Conservation (phyloP, 2,888 invertebrate genomes). For the Cantharis lateralis region DNA sequence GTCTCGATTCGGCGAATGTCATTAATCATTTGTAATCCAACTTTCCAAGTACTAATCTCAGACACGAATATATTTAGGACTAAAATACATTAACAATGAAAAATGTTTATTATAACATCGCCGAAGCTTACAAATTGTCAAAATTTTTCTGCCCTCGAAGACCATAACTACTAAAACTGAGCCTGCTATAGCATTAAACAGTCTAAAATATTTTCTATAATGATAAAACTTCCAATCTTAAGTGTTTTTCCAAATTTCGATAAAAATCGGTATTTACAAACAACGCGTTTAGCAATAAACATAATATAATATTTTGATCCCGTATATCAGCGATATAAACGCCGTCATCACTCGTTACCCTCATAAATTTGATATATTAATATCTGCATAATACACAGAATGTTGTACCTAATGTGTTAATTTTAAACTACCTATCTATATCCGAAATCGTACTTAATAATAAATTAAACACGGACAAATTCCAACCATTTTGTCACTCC, state of each 20-base stretch:
- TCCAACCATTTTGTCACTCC: background rate
- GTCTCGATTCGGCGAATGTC: background rate
- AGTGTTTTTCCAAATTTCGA: background rate
- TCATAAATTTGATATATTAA: background rate
- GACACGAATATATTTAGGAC: background rate
- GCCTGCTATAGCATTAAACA: background rate
- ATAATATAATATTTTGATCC: background rate
- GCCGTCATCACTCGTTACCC: background rate
- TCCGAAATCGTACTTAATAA: background rate
- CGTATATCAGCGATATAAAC: background rate
- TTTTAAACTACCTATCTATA: background rate
- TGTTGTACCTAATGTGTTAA: background rate
- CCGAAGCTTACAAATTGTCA: background rate
- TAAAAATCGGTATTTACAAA: background rate
- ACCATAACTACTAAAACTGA: background rate
- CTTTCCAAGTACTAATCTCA: background rate
- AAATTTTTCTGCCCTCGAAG: background rate
- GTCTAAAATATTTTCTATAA: background rate
- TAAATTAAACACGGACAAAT: background rate
- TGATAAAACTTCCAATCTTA: background rate
- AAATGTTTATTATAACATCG: background rate
- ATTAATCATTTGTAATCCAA: background rate
- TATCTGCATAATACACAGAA: background rate
- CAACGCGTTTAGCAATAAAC: background rate
- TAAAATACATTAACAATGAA: background rate